Evolutionary conservation across 2,113 vertebrate species (phyloP).

Genomic region (Tor tambroides): DNA sequence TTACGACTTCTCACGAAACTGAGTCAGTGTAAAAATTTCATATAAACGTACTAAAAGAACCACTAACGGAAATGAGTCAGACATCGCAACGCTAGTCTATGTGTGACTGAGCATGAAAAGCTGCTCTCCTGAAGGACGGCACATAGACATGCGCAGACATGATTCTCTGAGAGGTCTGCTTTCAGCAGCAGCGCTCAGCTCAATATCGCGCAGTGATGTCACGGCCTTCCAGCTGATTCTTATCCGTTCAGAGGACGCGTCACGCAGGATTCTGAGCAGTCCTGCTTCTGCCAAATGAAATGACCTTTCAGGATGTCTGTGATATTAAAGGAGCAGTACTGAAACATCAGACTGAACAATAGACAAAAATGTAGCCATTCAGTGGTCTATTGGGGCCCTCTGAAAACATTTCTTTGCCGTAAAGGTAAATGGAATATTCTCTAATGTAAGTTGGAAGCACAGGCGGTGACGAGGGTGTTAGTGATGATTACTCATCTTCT

Average conservation of each 20-base stretch:
- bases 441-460: no score
- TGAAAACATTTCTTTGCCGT: no score
- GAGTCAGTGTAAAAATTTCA: background rate
- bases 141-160: slow-evolving; percentile 47
- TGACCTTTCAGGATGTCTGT: no score
- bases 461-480: no score
- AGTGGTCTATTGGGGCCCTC: no score
- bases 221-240: background rate
- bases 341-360: no score
- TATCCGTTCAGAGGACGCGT: background rate
- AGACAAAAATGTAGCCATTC: no score
- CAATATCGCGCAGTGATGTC: slow-evolving; percentile 18
- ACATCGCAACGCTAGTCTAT: slow-evolving; percentile 12
- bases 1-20: background rate
- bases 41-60: background rate
- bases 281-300: no score
- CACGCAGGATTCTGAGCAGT: no score
- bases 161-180: slow-evolving; percentile 6
- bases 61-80: background rate
- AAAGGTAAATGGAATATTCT: no score
- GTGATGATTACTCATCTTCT: no score
- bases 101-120: slow-evolving; percentile 11
- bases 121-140: slow-evolving; percentile 18
- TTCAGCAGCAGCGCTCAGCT: slow-evolving; percentile 10
- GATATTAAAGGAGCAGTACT: no score